Base-by-base conservation (phyloP, 53 echinoderm and acorn worm species). In the Holothuria scabra region DNA sequence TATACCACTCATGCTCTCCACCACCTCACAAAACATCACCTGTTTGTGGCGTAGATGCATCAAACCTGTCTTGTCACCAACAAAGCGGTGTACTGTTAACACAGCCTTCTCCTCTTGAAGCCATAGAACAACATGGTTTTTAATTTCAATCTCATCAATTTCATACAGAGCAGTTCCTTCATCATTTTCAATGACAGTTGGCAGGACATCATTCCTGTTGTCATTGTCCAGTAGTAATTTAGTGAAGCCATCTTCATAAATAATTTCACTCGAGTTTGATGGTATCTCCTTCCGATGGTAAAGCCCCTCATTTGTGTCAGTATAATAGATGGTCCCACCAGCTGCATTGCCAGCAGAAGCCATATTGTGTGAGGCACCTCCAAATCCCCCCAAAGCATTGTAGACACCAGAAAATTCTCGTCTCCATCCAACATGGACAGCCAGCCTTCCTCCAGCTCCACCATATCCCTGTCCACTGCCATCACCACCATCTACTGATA, bases 51-150 rank as follows among this genome's bases (percentile, higher is more conserved):
- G 83, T 28, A 95, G 35, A 56, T 95, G 95, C 44, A 95, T 60
- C 55, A 84, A 88, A n/a, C 95, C 95, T 20, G 95, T 95, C 26
- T 87, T 79, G 72, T 95, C 95, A 28, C 95, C 95, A 19, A 92
- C 55, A 60, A 95, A 95, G 68, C 84, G 88, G 52, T 95, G 95
- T 12, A 86, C 87, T 1, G 92, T 86, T 38, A 95, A 85, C 16
- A 79, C 86, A 2, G 92, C 91, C 56, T 92, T 82, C 18, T 33
- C 26, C 31, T 87, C 95, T 62, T 88, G 86, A 55, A 95, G 60
- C 95, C 95, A 95, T 46, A 95, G 59, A 14, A 92, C 92, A 26
- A 95, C 95, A 90, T 93, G 90, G 34, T 95, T 95, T 48, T 86
- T 88, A 11, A 92, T 88, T 84, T 95, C 95, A 18, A 95, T 60